These are phyloP conservation scores for Alauda arvensis DNA, from an alignment of 2,797 vertebrate species.

Conservation along the genomic window DNA sequence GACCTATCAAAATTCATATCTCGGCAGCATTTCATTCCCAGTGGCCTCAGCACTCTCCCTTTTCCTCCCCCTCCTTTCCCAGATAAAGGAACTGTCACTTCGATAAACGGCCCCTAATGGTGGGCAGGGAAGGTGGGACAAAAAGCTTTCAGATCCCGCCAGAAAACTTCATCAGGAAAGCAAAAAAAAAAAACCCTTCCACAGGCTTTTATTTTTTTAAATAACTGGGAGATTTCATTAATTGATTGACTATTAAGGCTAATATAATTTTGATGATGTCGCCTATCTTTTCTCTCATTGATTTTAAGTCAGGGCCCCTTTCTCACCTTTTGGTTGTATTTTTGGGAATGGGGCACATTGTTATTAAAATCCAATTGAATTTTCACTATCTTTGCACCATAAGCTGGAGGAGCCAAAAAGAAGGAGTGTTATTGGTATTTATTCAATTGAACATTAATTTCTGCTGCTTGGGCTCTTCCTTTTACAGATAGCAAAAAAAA, in stretches of 20 bases:
- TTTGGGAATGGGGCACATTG: slow-evolving; percentile 18
- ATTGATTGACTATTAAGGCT: slow-evolving; percentile 71
- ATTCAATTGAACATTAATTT: slow-evolving; percentile 3
- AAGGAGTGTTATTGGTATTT: slow-evolving; percentile 33
- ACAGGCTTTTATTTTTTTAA: slow-evolving; percentile 9
- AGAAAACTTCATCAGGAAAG: slow-evolving; percentile 11
- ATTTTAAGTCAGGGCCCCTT: slow-evolving; percentile 56
- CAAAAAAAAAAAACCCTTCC: background rate
- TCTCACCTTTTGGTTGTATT: slow-evolving; percentile 34
- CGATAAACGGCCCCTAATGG: slow-evolving; percentile 37
- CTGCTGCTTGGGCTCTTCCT: background rate
- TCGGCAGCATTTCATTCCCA: slow-evolving; percentile 79
- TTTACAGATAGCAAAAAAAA: background rate
- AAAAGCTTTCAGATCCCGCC: background rate
- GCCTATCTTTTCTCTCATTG: slow-evolving; percentile 62
- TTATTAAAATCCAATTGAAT: slow-evolving; percentile 50
- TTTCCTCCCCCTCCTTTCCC: slow-evolving; percentile 73
- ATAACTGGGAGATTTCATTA: slow-evolving; percentile 61
- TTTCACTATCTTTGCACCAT: slow-evolving; percentile 42
- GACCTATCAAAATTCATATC: slow-evolving; percentile 88
- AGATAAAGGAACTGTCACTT: slow-evolving; percentile 82
- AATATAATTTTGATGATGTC: slow-evolving; percentile 75
- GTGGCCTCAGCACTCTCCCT: slow-evolving; percentile 85
- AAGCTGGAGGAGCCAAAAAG: slow-evolving; percentile 26
- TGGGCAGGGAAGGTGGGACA: background rate